Percentiles rank a stretch among this genome's conserved stretches.
Conservation (phyloP, 2,797 vertebrate species). For the Arremon brunneinucha region DNA sequence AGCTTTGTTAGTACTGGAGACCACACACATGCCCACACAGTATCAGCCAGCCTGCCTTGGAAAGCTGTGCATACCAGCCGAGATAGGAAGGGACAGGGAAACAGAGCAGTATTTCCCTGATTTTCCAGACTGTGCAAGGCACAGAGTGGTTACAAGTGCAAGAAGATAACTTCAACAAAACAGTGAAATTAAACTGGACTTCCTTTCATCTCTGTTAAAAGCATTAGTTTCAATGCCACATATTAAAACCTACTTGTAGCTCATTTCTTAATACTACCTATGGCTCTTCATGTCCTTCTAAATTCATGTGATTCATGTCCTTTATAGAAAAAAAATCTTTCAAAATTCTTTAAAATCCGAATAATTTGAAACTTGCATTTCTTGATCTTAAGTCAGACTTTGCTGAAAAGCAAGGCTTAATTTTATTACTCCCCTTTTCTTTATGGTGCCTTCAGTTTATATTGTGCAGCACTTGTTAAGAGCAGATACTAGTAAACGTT, state of each 20-base stretch:
- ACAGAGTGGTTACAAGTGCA: background rate
- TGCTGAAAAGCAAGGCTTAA: background rate
- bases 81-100: background rate
- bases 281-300: background rate
- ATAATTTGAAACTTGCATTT: background rate
- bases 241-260: background rate
- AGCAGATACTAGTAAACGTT: slow-evolving; percentile 28
- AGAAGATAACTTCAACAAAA: background rate
- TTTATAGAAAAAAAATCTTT: background rate
- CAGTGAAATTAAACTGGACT: background rate
- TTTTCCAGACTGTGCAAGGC: background rate
- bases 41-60: background rate
- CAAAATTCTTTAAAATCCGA: background rate
- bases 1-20: background rate
- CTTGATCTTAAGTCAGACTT: background rate
- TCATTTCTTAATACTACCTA: background rate
- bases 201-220: background rate
- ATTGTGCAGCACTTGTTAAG: slow-evolving; percentile 3
- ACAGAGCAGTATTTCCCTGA: background rate
- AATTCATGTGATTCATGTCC: background rate
- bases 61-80: background rate
- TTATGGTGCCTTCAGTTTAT: slow-evolving; percentile 18
- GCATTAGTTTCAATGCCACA: background rate
- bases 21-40: background rate
- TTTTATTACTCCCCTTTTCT: background rate